Percentiles rank a stretch among this genome's conserved stretches.
phyloP scores from a whole-genome alignment of 2,888 invertebrate species.

The Aphidoletes aphidimyza region DNA sequence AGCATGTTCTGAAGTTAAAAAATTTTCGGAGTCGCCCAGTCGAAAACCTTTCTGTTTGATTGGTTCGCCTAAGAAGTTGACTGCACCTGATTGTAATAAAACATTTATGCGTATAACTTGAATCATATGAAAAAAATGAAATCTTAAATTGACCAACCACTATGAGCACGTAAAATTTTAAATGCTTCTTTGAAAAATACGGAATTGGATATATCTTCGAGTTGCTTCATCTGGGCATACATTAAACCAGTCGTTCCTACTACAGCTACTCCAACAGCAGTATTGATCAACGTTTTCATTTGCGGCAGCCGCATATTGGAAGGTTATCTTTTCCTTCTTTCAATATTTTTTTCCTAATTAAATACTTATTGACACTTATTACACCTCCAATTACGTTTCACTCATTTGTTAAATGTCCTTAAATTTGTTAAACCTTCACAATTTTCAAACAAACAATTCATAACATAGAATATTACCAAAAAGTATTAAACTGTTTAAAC shows the following conservation, averaged over 20 bases:
- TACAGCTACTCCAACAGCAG: conserved; percentile 74
- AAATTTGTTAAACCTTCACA: no score
- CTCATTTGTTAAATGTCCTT: no score
- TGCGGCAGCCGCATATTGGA: conserved; percentile 61
- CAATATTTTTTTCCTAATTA: background rate
- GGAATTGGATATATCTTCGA: conserved; percentile 69
- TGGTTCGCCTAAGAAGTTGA: conserved; percentile 77
- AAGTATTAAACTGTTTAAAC: background rate
- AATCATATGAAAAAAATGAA: background rate
- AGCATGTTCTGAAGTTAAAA: conserved; percentile 69
- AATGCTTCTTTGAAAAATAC: conserved; percentile 75
- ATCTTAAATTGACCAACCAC: conserved; percentile 59
- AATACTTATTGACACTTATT: no score
- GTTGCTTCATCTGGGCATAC: conserved; percentile 67
- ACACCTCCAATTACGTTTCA: no score
- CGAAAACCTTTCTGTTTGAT: conserved; percentile 74
- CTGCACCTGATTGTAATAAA: conserved; percentile 68
- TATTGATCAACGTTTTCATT: conserved; percentile 71
- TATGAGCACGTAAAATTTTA: conserved; percentile 69
- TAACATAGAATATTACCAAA: no score
- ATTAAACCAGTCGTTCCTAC: conserved; percentile 64
- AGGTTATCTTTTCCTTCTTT: background rate
- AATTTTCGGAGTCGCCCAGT: conserved; percentile 69
- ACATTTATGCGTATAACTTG: background rate
- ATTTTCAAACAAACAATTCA: no score